Base-by-base conservation (phyloP, 2,888 invertebrate species). In the Drosophila borealis region DNA sequence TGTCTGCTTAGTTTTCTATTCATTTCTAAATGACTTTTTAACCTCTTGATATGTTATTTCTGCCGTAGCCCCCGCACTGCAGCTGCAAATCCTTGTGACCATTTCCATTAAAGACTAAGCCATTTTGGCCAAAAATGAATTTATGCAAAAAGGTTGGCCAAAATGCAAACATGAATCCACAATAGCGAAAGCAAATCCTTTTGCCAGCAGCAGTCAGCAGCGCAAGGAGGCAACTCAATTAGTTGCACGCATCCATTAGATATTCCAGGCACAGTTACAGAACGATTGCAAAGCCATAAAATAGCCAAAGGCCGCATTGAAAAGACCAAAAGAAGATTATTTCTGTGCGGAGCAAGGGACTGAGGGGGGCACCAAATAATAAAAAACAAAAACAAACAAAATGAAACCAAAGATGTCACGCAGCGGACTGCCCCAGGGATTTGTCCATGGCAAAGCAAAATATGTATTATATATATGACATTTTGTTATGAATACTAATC, bases 401-500 rank as follows among this genome's bases (percentile, higher is more conserved):
- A 70, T 64, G 55, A 69, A 45, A 76, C 36, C 73, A 77, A 74
- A 84, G 79, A 86, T 81, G 84, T 83, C 82, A 82, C 82, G 82
- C 83, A 82, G 83, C 80, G 75, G 68, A 62, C 60, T 64, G 81
- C 81, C 82, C 71, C 46, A 66, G 82, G 82, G 86, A 86, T 82
- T 83, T 86, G 74, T 29, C 60, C 68, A 63, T 29, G 62, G 68
- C 59, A 67, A 67, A 69, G 60, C 82, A 65, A 72, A 63, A 68
- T 75, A 71, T 63, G 51, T 62, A 75, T 55, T 68, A 62, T 59
- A 69, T 89, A 78, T 86, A 78, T 84, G 81, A 78, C 78, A 88
- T 88, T 80, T 85, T 77, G 90, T 78, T 89, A 87, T 90, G 90
- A 89, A 90, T 90, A 90, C 90, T 87, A 90, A 90, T 89, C 80